Evolutionary conservation across 2,888 invertebrate genomes (phyloP).

Genomic region (Danaus chrysippus): DNA sequence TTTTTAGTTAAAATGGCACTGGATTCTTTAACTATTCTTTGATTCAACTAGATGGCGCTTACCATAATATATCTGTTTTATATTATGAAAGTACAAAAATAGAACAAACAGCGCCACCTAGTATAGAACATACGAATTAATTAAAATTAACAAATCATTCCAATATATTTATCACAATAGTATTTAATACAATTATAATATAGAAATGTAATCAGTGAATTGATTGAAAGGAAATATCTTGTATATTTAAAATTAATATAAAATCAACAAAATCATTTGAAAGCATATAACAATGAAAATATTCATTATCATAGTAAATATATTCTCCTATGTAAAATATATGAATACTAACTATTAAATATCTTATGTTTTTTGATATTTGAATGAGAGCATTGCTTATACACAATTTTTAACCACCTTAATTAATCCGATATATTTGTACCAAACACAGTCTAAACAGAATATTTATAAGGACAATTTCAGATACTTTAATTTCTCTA

Average conservation of each 20-base stretch:
- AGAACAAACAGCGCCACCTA: constrained; percentile 3
- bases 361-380: too few relatives aligned
- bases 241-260: too few relatives aligned
- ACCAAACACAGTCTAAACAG: neutral
- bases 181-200: constrained; percentile 7
- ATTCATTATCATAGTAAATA: too few relatives aligned
- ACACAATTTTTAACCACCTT: too few relatives aligned
- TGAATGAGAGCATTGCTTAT: too few relatives aligned
- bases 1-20: constrained; percentile 56
- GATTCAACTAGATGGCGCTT: constrained; percentile 12
- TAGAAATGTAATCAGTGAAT: neutral
- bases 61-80: neutral
- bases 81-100: neutral
- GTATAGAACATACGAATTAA: constrained; percentile 13
- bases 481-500: neutral
- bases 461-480: neutral
- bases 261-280: too few relatives aligned
- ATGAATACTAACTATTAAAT: too few relatives aligned
- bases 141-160: constrained; percentile 14
- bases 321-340: too few relatives aligned
- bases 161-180: constrained; percentile 24
- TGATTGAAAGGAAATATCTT: neutral
- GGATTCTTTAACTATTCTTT: constrained; percentile 33
- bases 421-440: constrained; percentile 4
- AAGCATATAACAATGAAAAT: too few relatives aligned